Percentiles rank a stretch among this genome's conserved stretches.
Evolutionary conservation across 92 coral and sea anemone genomes (phyloP).

Genomic region (Chrysogorgia sp.): DNA sequence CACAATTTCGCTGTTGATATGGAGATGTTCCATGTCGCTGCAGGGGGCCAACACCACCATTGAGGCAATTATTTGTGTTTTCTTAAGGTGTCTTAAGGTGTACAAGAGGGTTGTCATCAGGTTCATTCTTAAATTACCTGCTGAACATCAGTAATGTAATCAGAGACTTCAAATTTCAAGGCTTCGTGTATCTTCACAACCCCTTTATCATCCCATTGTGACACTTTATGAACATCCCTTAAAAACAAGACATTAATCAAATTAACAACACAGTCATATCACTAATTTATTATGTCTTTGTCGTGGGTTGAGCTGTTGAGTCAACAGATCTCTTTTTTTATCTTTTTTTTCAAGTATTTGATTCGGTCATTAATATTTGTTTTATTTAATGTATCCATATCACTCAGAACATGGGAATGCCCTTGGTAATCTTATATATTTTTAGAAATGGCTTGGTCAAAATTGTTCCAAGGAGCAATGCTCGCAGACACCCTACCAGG

Average conservation of each 20-base stretch:
- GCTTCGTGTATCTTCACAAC: constrained; percentile 87
- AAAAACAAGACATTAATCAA: neutral
- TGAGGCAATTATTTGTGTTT: neutral
- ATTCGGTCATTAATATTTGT: neutral
- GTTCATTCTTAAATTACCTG: constrained; percentile 65
- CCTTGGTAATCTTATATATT: too few species aligned
- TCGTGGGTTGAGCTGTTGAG: neutral
- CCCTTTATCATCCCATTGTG: constrained; percentile 96
- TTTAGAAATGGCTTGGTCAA: too few species aligned
- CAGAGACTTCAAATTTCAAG: constrained; percentile 77
- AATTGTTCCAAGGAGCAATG: too few species aligned
- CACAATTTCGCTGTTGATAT: too few species aligned
- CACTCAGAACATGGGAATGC: too few species aligned
- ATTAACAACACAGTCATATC: neutral
- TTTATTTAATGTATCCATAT: too few species aligned
- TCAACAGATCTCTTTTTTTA: neutral
- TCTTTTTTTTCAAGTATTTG: neutral
- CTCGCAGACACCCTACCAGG: too few species aligned
- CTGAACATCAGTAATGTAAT: constrained; percentile 85
- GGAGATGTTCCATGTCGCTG: too few species aligned
- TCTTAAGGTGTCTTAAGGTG: neutral
- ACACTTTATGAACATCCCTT: constrained; percentile 97
- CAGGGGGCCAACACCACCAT: too few species aligned
- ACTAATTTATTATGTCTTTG: neutral
- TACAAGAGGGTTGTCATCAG: neutral